Base-by-base conservation (phyloP, 2,797 vertebrate species). In the Epinephelus awoara region DNA sequence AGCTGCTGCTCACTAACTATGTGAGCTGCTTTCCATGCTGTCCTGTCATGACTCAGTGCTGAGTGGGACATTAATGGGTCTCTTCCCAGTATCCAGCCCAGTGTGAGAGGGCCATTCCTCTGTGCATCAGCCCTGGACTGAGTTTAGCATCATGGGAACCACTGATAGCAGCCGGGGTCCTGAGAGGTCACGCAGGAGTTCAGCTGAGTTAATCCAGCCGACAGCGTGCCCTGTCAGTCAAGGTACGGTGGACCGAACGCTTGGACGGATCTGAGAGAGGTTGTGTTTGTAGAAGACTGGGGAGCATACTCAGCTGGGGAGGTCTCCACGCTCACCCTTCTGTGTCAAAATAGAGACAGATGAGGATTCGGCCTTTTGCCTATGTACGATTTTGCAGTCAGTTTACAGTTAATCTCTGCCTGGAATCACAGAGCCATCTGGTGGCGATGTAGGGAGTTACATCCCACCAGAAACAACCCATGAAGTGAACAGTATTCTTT, bases 41-140 rank as follows among this genome's bases (percentile, higher is more conserved):
- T 72, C 70, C 77, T 75, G 73, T 64, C 81, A 73, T 88, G 86
- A 90, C 84, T 86, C 88, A 77, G 80, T 75, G 77, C 86, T 84
- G 80, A 86, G 75, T 67, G 46, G 82, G 80, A 83, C 61, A 49
- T 59, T 15, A 66, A 67, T 17, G 55, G 69, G 71, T 80, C 66
- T 72, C 58, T 82, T 76, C 64, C 77, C 25, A 54, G 72, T 77
- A 71, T 74, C 73, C 69, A 23, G 55, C 4, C 1, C 27, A 4
- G 21, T 64, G 67, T 46, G 27, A 61, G 67, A 27, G 51, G 65
- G 57, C 42, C 83, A 69, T 65, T 82, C 75, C 67, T 72, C 49
- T 34, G 55, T 3, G 6, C 23, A 15, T 18, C 17, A 59, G 71
- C 59, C 67, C 61, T 52, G 67, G 72, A 74, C 66, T 82, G 47